A percentile compares a stretch with the other conserved stretches of the same genome.
phyloP scores from a whole-genome alignment of 1,140 invertebrate genomes.

The Camponotus floridanus region DNA sequence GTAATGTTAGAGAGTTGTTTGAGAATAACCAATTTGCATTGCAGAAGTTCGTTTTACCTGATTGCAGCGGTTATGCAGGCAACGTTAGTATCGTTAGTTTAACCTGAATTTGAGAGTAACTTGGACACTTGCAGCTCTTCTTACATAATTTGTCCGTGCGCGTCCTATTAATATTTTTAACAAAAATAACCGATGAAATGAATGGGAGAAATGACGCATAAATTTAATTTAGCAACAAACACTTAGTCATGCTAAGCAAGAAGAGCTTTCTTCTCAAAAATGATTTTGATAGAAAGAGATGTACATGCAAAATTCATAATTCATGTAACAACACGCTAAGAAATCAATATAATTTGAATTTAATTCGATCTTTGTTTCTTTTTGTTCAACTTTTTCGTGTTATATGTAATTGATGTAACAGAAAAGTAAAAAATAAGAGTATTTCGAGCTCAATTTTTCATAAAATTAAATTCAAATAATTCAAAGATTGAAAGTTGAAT shows the following conservation, averaged over 20 bases:
- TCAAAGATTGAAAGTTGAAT: neutral
- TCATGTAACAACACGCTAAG: conserved; percentile 39
- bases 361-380: conserved; percentile 30
- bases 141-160: neutral
- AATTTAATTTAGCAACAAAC: conserved; percentile 1
- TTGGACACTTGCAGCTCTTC: neutral
- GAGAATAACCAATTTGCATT: conserved; percentile 49
- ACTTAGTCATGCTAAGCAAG: neutral
- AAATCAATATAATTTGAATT: conserved; percentile 46
- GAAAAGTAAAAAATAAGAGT: neutral
- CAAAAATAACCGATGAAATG: neutral
- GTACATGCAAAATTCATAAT: conserved; percentile 41
- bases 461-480: neutral
- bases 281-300: conserved; percentile 45
- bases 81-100: conserved; percentile 44
- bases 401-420: neutral
- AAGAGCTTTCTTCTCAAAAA: conserved; percentile 17
- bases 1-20: conserved; percentile 51
- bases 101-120: conserved; percentile 33
- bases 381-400: conserved; percentile 25
- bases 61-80: conserved; percentile 55
- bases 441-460: neutral
- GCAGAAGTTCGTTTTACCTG: conserved; percentile 48
- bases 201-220: neutral
- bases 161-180: conserved; percentile 36